phyloP scores from a whole-genome alignment of 2,888 invertebrate genomes.

The Lasius platythorax region DNA sequence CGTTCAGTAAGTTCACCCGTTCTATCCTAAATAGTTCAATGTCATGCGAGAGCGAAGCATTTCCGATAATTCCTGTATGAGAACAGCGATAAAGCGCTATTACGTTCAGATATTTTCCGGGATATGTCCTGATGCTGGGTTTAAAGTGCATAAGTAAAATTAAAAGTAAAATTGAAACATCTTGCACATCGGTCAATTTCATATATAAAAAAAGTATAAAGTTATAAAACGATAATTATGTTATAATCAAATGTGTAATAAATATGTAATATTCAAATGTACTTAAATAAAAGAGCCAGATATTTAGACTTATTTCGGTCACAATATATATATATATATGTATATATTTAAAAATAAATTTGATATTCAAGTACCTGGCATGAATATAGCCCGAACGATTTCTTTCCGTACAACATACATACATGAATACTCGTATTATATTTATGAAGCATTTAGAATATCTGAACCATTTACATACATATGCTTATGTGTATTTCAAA shows the following conservation, averaged over 20 bases:
- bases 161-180: slow-evolving; percentile 9
- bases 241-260: too few species aligned
- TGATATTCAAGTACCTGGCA: neutral
- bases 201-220: neutral
- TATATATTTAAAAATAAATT: neutral
- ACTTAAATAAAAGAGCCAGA: neutral
- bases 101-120: neutral
- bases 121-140: neutral
- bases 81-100: neutral
- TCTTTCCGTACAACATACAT: neutral
- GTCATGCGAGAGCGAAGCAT: slow-evolving; percentile 1
- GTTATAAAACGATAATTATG: neutral
- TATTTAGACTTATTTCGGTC: neutral
- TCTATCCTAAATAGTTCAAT: neutral
- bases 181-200: neutral
- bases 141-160: neutral
- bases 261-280: neutral
- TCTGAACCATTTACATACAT: neutral
- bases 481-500: neutral
- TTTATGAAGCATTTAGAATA: neutral
- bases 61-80: neutral
- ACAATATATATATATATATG: neutral
- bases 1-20: slow-evolving; percentile 81
- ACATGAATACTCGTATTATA: neutral
- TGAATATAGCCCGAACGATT: neutral